A percentile compares a stretch with the other conserved stretches of the same genome.
Conservation (phyloP, 2,797 vertebrate species). For the Acestrorhynchus altus region DNA sequence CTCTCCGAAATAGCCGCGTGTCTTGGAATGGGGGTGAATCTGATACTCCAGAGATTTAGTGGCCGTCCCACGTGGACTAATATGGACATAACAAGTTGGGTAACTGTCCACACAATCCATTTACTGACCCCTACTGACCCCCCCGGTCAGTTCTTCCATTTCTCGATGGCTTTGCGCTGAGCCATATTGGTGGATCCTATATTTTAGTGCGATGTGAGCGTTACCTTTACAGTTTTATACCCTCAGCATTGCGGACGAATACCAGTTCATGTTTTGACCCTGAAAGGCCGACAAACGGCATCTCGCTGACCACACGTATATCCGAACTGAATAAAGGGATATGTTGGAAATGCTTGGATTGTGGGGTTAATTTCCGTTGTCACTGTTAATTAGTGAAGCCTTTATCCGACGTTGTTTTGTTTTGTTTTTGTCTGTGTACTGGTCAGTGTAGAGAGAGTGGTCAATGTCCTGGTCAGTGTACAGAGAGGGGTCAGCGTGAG, state of each 20-base stretch:
- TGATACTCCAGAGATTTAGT: conserved; percentile 72
- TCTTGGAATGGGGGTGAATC: conserved; percentile 83
- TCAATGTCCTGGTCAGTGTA: too few relatives aligned
- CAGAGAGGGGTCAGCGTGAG: too few relatives aligned
- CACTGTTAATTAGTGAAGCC: too few relatives aligned
- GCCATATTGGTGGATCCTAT: conserved; percentile 59
- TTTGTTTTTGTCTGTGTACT: too few relatives aligned
- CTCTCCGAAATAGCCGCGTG: conserved; percentile 81
- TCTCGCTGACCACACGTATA: background rate
- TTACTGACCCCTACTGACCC: conserved; percentile 53
- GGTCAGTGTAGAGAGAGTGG: too few relatives aligned
- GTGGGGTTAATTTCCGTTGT: too few relatives aligned
- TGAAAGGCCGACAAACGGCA: conserved; percentile 1
- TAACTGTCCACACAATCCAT: conserved; percentile 60
- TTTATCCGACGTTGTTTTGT: too few relatives aligned
- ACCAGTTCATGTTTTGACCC: conserved; percentile 55
- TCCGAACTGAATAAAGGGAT: too few relatives aligned
- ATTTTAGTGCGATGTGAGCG: conserved; percentile 74
- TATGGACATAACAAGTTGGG: conserved; percentile 79
- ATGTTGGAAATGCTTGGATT: too few relatives aligned
- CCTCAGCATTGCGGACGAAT: conserved; percentile 47
- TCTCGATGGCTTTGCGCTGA: conserved; percentile 54
- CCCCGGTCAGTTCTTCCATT: conserved; percentile 52
- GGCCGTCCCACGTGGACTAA: conserved; percentile 80
- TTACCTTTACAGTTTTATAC: conserved; percentile 63